These are phyloP conservation scores for Habropoda laboriosa DNA, from an alignment of 1,140 invertebrate genomes.

Conservation along the genomic window DNA sequence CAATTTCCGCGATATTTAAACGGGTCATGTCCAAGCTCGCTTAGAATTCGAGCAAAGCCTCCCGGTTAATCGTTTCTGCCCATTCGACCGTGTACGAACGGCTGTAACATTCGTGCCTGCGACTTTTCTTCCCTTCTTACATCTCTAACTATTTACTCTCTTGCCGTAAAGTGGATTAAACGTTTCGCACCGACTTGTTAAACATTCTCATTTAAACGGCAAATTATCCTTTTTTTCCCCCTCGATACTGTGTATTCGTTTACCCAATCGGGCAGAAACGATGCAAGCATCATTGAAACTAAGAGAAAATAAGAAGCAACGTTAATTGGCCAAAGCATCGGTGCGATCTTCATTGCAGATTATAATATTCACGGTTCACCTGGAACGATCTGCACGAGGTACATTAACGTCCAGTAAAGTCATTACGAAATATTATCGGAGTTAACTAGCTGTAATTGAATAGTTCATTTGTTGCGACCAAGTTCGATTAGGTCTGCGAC, in stretches of 20 bases:
- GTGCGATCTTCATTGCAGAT: not conserved
- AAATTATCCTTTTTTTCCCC: too few relatives aligned
- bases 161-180: too few relatives aligned
- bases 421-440: not conserved
- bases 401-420: not conserved
- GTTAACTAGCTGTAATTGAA: not conserved
- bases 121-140: not conserved
- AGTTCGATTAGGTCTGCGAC: not conserved
- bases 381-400: not conserved
- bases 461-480: not conserved
- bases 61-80: conserved; percentile 41
- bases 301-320: not conserved
- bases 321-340: not conserved
- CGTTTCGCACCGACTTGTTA: too few relatives aligned
- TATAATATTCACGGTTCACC: conserved; percentile 5
- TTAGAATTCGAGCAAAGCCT: conserved; percentile 37
- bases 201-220: too few relatives aligned
- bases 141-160: not conserved
- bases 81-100: conserved; percentile 9
- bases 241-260: too few relatives aligned
- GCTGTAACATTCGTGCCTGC: not conserved
- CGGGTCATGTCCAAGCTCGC: conserved; percentile 41
- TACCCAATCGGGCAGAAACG: too few relatives aligned
- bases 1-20: conserved; percentile 80
- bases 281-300: too few relatives aligned